phyloP scores from a whole-genome alignment of 2,888 invertebrate genomes.

The Luperina nickerlii region DNA sequence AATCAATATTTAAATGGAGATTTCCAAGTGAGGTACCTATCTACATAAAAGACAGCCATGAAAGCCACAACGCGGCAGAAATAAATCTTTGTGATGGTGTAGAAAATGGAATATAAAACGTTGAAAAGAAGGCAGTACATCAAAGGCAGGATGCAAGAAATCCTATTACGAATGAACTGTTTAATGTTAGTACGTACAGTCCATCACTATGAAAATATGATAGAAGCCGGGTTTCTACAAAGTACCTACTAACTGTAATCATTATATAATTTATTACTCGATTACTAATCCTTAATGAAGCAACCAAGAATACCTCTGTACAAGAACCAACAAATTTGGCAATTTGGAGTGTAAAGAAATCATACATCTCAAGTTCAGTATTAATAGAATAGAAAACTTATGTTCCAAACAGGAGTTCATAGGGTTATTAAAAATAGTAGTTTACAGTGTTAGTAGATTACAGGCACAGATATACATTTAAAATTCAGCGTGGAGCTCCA shows the following conservation, averaged over 20 bases:
- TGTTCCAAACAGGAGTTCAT: background rate
- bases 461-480: background rate
- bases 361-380: background rate
- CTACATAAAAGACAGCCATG: slow-evolving; percentile 31
- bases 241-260: background rate
- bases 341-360: background rate
- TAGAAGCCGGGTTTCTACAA: background rate
- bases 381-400: background rate
- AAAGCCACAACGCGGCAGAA: slow-evolving; percentile 34
- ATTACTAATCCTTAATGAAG: background rate
- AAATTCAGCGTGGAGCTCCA: background rate
- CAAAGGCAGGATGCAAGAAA: slow-evolving; percentile 66
- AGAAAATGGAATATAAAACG: slow-evolving; percentile 55
- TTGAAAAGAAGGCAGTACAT: slow-evolving; percentile 60
- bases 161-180: slow-evolving; percentile 65
- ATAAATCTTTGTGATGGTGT: slow-evolving; percentile 49
- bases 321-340: background rate
- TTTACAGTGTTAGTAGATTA: background rate
- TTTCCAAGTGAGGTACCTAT: slow-evolving; percentile 7
- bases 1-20: slow-evolving; percentile 53
- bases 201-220: slow-evolving; percentile 36
- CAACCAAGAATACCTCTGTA: background rate
- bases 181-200: slow-evolving; percentile 64
- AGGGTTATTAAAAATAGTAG: background rate
- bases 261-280: background rate